Base-by-base conservation (phyloP, 2,113 vertebrate species). In the Elephantulus edwardii region DNA sequence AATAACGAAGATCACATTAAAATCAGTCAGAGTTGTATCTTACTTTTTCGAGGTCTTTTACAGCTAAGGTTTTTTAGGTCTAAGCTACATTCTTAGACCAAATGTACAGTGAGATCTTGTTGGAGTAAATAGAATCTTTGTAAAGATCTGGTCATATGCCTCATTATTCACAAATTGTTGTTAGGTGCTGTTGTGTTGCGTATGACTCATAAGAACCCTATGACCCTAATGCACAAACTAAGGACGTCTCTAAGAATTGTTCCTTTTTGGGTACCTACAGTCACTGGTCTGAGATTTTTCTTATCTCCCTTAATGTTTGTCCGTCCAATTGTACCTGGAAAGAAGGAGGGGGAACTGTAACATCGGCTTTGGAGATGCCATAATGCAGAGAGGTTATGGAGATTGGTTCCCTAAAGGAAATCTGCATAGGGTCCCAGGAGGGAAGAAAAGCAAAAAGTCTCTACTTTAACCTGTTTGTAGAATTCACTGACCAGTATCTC, bases 331-430 rank as follows among this genome's bases (percentile, higher is more conserved):
- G 44, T 17, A 42, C 28, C 71, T 79, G 38, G 2, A 24, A 33
- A 20, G 14, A 8, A 2, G 26, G 0, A 26, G 2, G 1, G 7
- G 2, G 8, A 7, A 35, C 26, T 48, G 22, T 58, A 44, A 3
- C 48, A 4, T 3, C 46, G 5, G 22, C 38, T 7, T 92, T 66
- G 75, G 13, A 66, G 58, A 78, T 9, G 30, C 11, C 6, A 8
- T 42, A 48, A 40, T 44, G 12, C 66, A 68, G 66, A 62, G 4
- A 22, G 50, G 24, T 12, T 5, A n/a, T 82, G 17, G 19, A 72
- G 35, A 82, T 77, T 44, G n/a, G n/a, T 62, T 14, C 70, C 70
- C 56, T 24, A 30, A n/a, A n/a, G 48, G 8, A 13, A 74, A 11
- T 6, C 11, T 71, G 24, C 52, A 10, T n/a, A 40, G 14, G 1